phyloP scores from a whole-genome alignment of 1,140 invertebrate species.

The Orius insidiosus region DNA sequence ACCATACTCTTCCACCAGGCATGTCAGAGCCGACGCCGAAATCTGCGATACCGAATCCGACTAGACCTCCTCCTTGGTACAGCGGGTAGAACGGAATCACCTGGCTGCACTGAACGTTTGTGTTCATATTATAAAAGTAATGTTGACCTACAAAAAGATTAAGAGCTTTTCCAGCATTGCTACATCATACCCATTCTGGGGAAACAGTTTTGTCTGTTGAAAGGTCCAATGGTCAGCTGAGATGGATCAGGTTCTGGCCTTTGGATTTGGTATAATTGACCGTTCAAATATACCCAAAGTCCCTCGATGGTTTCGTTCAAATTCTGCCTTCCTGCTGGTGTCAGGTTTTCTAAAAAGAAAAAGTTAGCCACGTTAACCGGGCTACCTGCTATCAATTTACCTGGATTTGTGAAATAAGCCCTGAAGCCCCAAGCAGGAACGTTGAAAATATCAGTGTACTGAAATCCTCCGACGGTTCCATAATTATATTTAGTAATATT shows the following conservation, averaged over 20 bases:
- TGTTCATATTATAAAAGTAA: conserved; percentile 9
- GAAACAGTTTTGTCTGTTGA: conserved; percentile 6
- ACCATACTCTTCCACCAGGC: conserved; percentile 5
- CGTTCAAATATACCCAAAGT: conserved; percentile 5
- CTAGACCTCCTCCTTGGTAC: conserved; percentile 7
- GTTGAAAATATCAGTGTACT: conserved; percentile 3
- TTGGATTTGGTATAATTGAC: not conserved
- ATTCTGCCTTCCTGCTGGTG: not conserved
- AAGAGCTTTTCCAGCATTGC: not conserved
- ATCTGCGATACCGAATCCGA: conserved; percentile 12
- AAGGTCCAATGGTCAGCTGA: not conserved
- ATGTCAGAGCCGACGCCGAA: conserved; percentile 2
- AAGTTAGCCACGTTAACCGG: not conserved
- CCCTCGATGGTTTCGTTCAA: conserved; percentile 6
- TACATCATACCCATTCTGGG: conserved; percentile 5
- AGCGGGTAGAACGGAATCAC: conserved; percentile 7
- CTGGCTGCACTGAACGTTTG: conserved; percentile 2
- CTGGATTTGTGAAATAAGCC: conserved; percentile 13
- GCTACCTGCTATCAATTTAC: conserved; percentile 1
- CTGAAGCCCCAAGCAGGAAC: conserved; percentile 6
- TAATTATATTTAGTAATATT: conserved; percentile 8
- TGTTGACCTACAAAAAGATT: conserved; percentile 8
- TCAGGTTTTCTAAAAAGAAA: conserved; percentile 4
- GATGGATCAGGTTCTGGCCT: conserved; percentile 2
- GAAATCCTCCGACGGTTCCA: conserved; percentile 4